phyloP scores from a whole-genome alignment of 2,113 vertebrate genomes.

The Misgurnus mizolepis region DNA sequence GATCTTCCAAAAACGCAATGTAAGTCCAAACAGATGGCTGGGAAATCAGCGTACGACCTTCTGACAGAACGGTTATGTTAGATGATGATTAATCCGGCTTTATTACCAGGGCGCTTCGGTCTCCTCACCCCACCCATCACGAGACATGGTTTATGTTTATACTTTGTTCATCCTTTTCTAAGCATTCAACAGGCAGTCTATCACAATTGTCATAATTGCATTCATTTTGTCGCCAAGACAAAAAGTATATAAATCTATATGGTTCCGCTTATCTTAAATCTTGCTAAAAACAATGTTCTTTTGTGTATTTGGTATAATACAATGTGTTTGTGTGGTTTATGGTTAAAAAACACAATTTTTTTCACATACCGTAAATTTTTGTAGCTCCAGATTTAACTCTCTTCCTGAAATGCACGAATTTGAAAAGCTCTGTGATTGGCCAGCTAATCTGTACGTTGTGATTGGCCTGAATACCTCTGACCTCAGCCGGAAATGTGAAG shows the following conservation, averaged over 20 bases:
- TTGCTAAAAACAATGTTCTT: too few species aligned
- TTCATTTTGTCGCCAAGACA: not conserved
- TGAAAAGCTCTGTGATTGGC: too few species aligned
- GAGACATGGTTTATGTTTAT: slow-evolving; percentile 10
- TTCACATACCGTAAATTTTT: too few species aligned
- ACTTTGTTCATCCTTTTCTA: slow-evolving; percentile 11
- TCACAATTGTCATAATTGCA: slow-evolving; percentile 1
- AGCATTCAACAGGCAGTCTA: slow-evolving; percentile 14
- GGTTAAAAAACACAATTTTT: too few species aligned
- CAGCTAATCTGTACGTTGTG: too few species aligned
- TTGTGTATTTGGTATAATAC: too few species aligned
- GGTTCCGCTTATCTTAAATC: not conserved
- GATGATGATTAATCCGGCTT: slow-evolving; percentile 28
- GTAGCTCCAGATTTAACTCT: too few species aligned
- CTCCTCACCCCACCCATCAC: not conserved
- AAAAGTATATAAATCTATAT: not conserved
- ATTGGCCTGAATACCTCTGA: too few species aligned
- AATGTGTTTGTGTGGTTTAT: too few species aligned
- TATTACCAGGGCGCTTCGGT: not conserved
- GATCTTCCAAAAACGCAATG: slow-evolving; percentile 15
- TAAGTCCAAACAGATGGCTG: slow-evolving; percentile 39
- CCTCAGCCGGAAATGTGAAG: too few species aligned
- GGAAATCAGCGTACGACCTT: slow-evolving; percentile 16
- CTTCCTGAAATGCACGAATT: too few species aligned
- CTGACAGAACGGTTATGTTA: slow-evolving; percentile 24